phyloP scores from a whole-genome alignment of 2,113 vertebrate species.

The Antidorcas marsupialis region DNA sequence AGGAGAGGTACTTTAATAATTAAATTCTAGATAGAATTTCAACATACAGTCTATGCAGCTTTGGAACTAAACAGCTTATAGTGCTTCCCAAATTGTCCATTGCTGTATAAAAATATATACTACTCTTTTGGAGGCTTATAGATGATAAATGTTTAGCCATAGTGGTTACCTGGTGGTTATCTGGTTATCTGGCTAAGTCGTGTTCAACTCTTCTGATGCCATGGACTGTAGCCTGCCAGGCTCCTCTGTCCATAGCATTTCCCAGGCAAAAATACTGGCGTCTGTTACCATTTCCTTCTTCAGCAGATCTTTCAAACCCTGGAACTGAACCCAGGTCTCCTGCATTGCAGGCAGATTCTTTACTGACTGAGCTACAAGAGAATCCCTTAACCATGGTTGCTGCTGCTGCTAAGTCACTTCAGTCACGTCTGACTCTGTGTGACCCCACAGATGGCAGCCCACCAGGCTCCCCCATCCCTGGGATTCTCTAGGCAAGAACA shows the following conservation, averaged over 20 bases:
- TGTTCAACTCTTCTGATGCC: fast-evolving
- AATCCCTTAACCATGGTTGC: no score
- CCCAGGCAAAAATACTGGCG: neutral
- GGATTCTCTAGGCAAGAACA: no score
- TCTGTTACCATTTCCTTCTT: neutral
- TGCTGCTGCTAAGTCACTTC: no score
- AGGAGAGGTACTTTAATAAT: neutral
- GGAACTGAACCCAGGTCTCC: neutral
- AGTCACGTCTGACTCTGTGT: no score
- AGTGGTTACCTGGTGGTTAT: neutral
- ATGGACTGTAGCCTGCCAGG: neutral
- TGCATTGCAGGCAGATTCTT: no score
- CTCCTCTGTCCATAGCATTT: neutral
- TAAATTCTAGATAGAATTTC: neutral
- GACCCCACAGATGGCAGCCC: no score
- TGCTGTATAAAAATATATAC: neutral
- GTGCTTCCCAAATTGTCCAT: neutral
- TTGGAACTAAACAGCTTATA: neutral
- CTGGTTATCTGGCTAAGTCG: neutral
- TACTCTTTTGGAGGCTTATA: neutral
- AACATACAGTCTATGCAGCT: neutral
- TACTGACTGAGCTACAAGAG: no score
- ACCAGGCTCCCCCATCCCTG: no score
- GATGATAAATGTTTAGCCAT: neutral
- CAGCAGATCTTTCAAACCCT: neutral